phyloP scores from a whole-genome alignment of 1,140 invertebrate genomes.

The Drosophila sturtevanti region DNA sequence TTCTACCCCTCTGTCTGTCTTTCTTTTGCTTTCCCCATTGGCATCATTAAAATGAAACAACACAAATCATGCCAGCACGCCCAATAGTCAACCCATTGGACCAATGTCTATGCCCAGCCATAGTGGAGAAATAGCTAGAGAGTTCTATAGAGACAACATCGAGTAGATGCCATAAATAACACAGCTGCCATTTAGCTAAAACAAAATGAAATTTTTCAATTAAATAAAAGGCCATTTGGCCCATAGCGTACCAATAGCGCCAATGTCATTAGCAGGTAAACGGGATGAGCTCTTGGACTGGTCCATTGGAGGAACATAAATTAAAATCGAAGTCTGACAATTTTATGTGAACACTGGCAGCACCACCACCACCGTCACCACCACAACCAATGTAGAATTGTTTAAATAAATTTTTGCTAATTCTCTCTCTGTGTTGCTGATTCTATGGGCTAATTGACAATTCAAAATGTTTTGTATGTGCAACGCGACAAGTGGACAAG shows the following conservation, averaged over 20 bases:
- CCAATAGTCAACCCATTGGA: not conserved
- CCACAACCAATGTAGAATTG: slow-evolving; percentile 11
- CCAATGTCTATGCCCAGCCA: not conserved
- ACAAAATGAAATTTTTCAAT: slow-evolving; percentile 77
- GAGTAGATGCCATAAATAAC: slow-evolving; percentile 61
- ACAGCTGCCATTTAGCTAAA: slow-evolving; percentile 62
- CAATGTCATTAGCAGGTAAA: slow-evolving; percentile 70
- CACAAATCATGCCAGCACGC: slow-evolving; percentile 34
- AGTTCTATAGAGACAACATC: slow-evolving; percentile 26
- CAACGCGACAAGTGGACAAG: slow-evolving; percentile 35
- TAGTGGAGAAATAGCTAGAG: not conserved
- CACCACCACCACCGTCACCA: no score
- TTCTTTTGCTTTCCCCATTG: not conserved
- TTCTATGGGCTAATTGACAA: slow-evolving; percentile 63
- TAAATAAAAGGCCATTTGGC: slow-evolving; percentile 67
- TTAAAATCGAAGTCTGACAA: slow-evolving; percentile 64
- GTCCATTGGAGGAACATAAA: slow-evolving; percentile 55
- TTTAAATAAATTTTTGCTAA: slow-evolving; percentile 31
- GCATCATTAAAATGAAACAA: slow-evolving; percentile 37
- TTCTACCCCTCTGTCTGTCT: not conserved
- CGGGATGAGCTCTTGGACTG: slow-evolving; percentile 6
- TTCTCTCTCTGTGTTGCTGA: not conserved
- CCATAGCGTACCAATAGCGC: slow-evolving; percentile 59
- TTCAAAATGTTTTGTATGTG: slow-evolving; percentile 59
- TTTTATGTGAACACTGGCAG: slow-evolving; percentile 41